Evolutionary conservation across 1,140 invertebrate genomes (phyloP).

Genomic region (Dendroctonus ponderosae): DNA sequence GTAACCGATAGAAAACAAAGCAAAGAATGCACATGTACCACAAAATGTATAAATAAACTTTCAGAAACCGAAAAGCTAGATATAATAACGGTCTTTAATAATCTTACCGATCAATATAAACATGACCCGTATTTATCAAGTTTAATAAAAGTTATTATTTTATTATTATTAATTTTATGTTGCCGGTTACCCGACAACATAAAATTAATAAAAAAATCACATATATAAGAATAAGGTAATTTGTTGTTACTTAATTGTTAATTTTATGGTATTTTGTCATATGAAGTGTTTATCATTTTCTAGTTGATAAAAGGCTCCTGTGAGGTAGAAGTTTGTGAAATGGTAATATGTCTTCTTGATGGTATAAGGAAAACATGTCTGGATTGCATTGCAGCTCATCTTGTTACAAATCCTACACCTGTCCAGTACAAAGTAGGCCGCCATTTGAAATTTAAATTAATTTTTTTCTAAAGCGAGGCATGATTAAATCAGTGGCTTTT

Average conservation of each 20-base stretch:
- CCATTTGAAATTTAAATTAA: conserved; percentile 16
- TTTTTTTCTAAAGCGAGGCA: conserved; percentile 15
- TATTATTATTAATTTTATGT: no score
- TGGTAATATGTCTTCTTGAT: conserved; percentile 18
- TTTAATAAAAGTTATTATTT: no score
- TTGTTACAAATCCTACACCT: not conserved
- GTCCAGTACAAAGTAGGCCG: conserved; percentile 19
- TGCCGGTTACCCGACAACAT: not conserved
- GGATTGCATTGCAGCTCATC: conserved; percentile 16
- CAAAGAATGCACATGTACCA: conserved; percentile 21
- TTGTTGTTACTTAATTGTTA: not conserved
- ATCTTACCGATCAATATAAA: conserved; percentile 20
- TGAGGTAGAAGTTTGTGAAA: conserved; percentile 19
- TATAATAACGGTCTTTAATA: conserved; percentile 18
- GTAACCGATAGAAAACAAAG: conserved; percentile 21
- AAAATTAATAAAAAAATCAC: conserved; percentile 10
- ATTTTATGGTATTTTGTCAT: not conserved
- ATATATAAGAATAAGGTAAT: conserved; percentile 21
- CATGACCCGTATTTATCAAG: conserved; percentile 28
- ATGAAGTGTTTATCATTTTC: no score
- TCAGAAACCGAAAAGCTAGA: conserved; percentile 8
- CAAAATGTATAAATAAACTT: conserved; percentile 19
- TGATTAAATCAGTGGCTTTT: conserved; percentile 28
- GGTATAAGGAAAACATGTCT: conserved; percentile 22
- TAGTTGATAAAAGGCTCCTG: conserved; percentile 21